Evolutionary conservation across 2,797 vertebrate species (phyloP).

Genomic region (Chanos chanos): DNA sequence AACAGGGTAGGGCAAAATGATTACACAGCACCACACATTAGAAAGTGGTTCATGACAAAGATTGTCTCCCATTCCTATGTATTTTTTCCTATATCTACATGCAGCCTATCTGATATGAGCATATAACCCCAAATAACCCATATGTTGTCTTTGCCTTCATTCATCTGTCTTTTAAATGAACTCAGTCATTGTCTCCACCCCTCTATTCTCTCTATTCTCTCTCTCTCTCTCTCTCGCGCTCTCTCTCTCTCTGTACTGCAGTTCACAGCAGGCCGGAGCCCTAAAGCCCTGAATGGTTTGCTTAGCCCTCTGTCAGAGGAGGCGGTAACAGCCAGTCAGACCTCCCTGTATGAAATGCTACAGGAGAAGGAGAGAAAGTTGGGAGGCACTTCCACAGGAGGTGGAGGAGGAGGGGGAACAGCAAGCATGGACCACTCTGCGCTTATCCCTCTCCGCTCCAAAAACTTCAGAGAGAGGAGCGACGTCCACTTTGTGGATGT

Average conservation of each 20-base stretch:
- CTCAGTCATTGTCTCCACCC: slow-evolving; percentile 43
- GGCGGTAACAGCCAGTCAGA: slow-evolving; percentile 86
- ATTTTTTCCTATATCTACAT: too few relatives aligned
- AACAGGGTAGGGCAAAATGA: slow-evolving; percentile 75
- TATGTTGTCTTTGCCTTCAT: too few relatives aligned
- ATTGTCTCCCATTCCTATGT: too few relatives aligned
- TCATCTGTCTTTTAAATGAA: too few relatives aligned
- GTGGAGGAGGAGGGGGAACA: slow-evolving; percentile 55
- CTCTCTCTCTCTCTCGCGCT: neutral
- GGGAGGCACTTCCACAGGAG: slow-evolving; percentile 63
- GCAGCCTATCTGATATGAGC: too few relatives aligned
- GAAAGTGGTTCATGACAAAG: neutral
- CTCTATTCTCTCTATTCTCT: slow-evolving; percentile 48
- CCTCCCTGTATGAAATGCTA: slow-evolving; percentile 88
- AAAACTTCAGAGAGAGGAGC: slow-evolving; percentile 90
- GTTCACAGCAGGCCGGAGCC: slow-evolving; percentile 72
- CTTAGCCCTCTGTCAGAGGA: slow-evolving; percentile 85
- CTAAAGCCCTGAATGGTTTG: slow-evolving; percentile 86
- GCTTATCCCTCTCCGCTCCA: slow-evolving; percentile 87
- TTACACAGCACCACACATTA: neutral
- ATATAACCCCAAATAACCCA: too few relatives aligned
- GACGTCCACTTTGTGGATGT: slow-evolving; percentile 97
- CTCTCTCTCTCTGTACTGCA: slow-evolving; percentile 38
- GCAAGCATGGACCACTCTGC: slow-evolving; percentile 86
- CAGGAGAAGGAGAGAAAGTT: slow-evolving; percentile 88